A percentile compares a stretch with the other conserved stretches of the same genome.
Conservation (phyloP, 2,888 invertebrate genomes). For the Rambutsinella grinnellia region DNA sequence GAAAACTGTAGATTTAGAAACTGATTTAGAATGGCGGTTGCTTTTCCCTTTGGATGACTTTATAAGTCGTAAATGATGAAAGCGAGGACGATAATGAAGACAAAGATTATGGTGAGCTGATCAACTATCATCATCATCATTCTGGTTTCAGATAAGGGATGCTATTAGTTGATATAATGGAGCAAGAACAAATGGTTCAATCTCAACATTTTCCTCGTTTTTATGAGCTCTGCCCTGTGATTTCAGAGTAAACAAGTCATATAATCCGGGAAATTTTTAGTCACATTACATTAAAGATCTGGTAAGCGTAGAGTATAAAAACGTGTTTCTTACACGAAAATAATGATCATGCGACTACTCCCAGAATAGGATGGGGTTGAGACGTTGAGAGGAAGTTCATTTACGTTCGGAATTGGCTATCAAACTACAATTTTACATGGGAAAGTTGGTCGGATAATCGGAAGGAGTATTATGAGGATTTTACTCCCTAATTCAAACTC, state of each 20-base stretch:
- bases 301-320: no score
- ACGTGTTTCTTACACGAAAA: no score
- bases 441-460: neutral
- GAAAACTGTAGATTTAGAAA: no score
- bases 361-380: neutral
- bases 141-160: neutral
- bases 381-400: neutral
- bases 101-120: neutral
- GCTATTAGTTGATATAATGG: conserved; percentile 18
- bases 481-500: neutral
- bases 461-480: neutral
- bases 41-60: neutral
- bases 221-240: neutral
- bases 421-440: neutral
- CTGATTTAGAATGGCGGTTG: neutral
- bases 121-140: neutral
- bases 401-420: neutral
- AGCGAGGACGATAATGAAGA: conserved; percentile 14
- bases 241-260: neutral
- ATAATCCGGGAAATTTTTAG: neutral
- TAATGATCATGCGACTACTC: no score
- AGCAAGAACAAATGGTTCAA: conserved; percentile 24
- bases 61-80: conserved; percentile 1
- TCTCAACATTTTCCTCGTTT: no score
- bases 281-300: no score